Percentiles rank a stretch among this genome's conserved stretches.
These are phyloP conservation scores for Bedellia somnulentella DNA, from an alignment of 2,888 invertebrate genomes.

Conservation along the genomic window DNA sequence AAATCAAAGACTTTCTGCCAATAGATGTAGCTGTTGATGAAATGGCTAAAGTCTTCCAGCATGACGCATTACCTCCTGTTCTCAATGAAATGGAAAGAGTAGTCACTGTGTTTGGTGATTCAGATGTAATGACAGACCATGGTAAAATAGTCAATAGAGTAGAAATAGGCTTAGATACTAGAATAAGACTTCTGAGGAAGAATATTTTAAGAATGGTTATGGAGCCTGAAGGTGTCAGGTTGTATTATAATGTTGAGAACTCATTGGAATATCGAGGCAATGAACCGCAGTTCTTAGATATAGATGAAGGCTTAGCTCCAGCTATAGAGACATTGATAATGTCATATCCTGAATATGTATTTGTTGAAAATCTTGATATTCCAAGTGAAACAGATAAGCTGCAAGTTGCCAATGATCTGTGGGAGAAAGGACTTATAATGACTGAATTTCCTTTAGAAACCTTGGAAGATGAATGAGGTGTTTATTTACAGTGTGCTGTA, in stretches of 20 bases:
- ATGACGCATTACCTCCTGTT: slow-evolving; percentile 86
- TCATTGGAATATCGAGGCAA: slow-evolving; percentile 82
- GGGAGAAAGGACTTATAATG: slow-evolving; percentile 81
- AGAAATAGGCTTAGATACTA: slow-evolving; percentile 67
- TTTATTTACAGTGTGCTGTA: neutral
- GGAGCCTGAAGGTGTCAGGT: slow-evolving; percentile 61
- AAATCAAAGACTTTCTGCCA: slow-evolving; percentile 63
- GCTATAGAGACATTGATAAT: slow-evolving; percentile 72
- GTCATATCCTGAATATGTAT: slow-evolving; percentile 75
- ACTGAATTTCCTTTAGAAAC: slow-evolving; percentile 64
- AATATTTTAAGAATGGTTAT: slow-evolving; percentile 64
- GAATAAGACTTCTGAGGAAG: slow-evolving; percentile 59
- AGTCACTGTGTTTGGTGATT: slow-evolving; percentile 73
- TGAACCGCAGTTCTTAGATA: slow-evolving; percentile 70
- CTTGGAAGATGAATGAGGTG: slow-evolving; percentile 28
- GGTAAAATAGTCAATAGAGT: slow-evolving; percentile 66
- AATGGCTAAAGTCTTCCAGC: slow-evolving; percentile 81
- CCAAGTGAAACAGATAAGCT: slow-evolving; percentile 67
- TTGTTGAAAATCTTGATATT: slow-evolving; percentile 72
- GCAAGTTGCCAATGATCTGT: slow-evolving; percentile 67
- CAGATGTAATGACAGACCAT: slow-evolving; percentile 65
- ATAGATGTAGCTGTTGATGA: slow-evolving; percentile 84
- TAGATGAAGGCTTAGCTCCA: slow-evolving; percentile 67
- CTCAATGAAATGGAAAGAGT: slow-evolving; percentile 66
- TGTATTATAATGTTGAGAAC: slow-evolving; percentile 87